Base-by-base conservation (phyloP, 1,140 invertebrate species). In the Tyrophagus putrescentiae region DNA sequence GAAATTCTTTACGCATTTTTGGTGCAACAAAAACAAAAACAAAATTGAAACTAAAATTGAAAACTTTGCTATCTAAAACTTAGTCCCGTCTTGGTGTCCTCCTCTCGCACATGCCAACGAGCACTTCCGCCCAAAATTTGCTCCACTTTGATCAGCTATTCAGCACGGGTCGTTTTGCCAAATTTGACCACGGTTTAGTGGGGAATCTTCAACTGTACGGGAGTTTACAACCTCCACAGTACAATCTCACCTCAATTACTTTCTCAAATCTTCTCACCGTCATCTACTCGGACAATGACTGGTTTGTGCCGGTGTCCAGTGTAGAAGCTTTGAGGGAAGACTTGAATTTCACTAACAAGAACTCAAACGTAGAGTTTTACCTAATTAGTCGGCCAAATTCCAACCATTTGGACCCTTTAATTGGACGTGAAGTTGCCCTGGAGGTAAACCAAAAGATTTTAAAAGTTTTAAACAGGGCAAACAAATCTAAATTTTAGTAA, bases 51-150 rank as follows among this genome's bases (percentile, higher is more conserved):
- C n/a, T n/a, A n/a, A n/a, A n/a, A n/a, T n/a, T n/a, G n/a, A n/a
- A n/a, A n/a, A n/a, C n/a, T n/a, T n/a, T n/a, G n/a, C n/a, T n/a
- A n/a, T n/a, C n/a, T n/a, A n/a, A n/a, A n/a, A n/a, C n/a, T n/a
- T n/a, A n/a, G 45, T 25, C 7, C 21, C 7, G 45, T 25, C 23
- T 48, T 21, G 82, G 84, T 0, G 76, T 84, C 0, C 83, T 87
- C 66, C 69, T 85, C 1, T 78, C 79, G 13, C 84, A 94, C 69
- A 80, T 80, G 3, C 90, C 91, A 4, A 84, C 86, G 1, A 88
- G 88, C 4, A 77, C 86, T 0, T 84, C 87, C 0, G 78, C 80
- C 0, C 80, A 80, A 67, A 87, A 87, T 65, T 67, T 91, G 7
- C 72, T 84, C 21, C 75, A 78, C 63, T 77, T 69, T 65, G 72